These are phyloP conservation scores for Rhagium mordax DNA, from an alignment of 2,888 invertebrate species.

Conservation along the genomic window DNA sequence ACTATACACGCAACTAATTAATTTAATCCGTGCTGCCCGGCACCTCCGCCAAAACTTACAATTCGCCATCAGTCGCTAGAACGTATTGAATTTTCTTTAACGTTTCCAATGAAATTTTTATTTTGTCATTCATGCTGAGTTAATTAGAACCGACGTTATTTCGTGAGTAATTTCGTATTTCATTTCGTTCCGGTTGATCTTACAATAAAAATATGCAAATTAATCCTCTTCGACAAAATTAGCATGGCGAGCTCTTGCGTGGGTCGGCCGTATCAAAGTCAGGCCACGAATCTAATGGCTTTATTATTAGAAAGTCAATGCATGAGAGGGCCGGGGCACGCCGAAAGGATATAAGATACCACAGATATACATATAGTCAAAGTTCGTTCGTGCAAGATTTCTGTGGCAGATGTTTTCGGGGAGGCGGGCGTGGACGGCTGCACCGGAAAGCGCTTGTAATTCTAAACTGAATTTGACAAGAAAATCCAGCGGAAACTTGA, in stretches of 20 bases:
- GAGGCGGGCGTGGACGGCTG: background rate
- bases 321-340: background rate
- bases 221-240: background rate
- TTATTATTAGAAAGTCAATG: constrained; percentile 30
- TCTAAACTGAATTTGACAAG: no score
- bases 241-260: constrained; percentile 20
- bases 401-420: background rate
- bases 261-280: constrained; percentile 26
- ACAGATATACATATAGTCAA: background rate
- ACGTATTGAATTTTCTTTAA: no score
- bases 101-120: no score
- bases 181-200: background rate
- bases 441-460: background rate
- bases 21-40: no score
- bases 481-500: no score
- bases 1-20: no score
- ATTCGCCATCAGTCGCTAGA: no score
- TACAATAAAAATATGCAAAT: background rate
- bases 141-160: background rate
- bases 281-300: constrained; percentile 16
- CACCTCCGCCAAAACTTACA: no score
- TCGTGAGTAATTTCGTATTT: background rate
- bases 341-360: background rate
- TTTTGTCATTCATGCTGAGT: no score
- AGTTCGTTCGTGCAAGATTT: background rate